These are phyloP conservation scores for Sitta europaea DNA, from an alignment of 2,113 vertebrate species.

Conservation along the genomic window DNA sequence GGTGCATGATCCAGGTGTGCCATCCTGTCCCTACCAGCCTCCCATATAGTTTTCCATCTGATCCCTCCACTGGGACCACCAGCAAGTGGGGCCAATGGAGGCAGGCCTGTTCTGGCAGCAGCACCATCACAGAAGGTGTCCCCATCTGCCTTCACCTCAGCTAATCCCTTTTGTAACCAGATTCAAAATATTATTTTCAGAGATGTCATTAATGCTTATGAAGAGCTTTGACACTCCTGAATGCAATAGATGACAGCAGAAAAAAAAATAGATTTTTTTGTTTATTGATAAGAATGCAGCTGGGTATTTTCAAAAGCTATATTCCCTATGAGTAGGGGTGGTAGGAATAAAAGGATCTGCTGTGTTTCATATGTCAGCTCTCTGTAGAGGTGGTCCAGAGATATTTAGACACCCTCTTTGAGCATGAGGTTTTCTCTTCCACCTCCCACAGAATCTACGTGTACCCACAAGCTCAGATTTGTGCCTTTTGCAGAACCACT, in stretches of 20 bases:
- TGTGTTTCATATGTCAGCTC: background rate
- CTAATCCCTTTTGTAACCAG: background rate
- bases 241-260: background rate
- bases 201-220: background rate
- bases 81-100: background rate
- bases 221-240: background rate
- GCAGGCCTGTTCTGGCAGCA: background rate
- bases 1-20: fast-evolving
- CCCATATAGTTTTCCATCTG: background rate
- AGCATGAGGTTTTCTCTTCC: background rate
- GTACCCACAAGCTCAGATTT: background rate
- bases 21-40: background rate
- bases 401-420: background rate
- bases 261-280: background rate
- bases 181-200: background rate
- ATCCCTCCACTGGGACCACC: background rate
- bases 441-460: background rate
- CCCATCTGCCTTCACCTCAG: background rate
- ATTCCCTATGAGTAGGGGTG: background rate
- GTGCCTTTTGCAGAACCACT: background rate
- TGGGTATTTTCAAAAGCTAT: background rate
- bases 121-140: background rate
- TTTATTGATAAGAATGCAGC: background rate
- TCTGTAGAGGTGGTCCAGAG: background rate
- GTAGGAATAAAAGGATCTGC: background rate